These are phyloP conservation scores for Hemithea aestivaria DNA, from an alignment of 2,888 invertebrate species.

Conservation along the genomic window DNA sequence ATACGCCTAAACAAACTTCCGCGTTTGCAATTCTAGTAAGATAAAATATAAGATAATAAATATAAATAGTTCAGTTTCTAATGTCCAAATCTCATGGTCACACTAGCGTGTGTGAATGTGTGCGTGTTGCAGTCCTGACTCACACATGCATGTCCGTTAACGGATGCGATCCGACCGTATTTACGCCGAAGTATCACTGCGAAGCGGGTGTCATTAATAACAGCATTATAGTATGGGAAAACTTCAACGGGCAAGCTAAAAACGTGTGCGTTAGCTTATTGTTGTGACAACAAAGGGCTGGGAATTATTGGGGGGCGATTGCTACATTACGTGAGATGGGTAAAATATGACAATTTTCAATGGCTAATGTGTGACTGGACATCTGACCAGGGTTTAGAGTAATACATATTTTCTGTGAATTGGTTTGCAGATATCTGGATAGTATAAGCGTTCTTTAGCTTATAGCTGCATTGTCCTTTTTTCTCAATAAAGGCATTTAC, in stretches of 20 bases:
- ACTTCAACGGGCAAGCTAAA: constrained; percentile 31
- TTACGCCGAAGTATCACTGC: constrained; percentile 34
- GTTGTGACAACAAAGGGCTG: constrained; percentile 27
- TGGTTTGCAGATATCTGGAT: no score
- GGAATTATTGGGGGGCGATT: constrained; percentile 25
- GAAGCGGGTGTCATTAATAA: constrained; percentile 34
- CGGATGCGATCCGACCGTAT: constrained; percentile 56
- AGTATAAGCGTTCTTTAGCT: no score
- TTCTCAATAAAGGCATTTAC: no score
- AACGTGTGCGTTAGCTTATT: constrained; percentile 29
- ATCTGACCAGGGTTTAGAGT: no score
- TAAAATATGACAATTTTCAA: constrained; percentile 2
- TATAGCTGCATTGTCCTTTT: no score
- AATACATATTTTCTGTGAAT: no score
- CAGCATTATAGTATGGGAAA: constrained; percentile 31
- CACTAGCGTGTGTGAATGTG: constrained; percentile 26
- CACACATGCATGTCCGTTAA: constrained; percentile 30
- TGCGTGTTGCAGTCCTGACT: constrained; percentile 26
- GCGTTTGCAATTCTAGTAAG: no score
- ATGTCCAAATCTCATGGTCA: constrained; percentile 12
- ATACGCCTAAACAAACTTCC: no score
- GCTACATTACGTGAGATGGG: constrained; percentile 17
- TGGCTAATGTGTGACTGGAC: background rate
- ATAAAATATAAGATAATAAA: no score
- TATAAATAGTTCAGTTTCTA: no score